Percentiles rank a stretch among this genome's conserved stretches.
These are phyloP conservation scores for Caerostris extrusa DNA, from an alignment of 1,140 invertebrate genomes.

Conservation along the genomic window DNA sequence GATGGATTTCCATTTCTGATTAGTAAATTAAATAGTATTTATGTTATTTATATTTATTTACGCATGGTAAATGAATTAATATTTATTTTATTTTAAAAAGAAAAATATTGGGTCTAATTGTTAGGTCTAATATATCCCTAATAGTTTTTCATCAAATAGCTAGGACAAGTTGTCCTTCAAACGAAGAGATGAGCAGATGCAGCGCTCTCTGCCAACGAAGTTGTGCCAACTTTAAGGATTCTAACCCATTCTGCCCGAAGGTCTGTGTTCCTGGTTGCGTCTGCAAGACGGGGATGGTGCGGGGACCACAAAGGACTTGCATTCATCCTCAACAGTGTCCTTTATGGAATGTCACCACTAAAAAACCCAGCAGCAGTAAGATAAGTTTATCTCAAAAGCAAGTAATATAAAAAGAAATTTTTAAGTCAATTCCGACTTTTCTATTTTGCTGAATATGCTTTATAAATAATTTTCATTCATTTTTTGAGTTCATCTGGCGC, in stretches of 20 bases:
- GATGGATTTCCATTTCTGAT: too few relatives aligned
- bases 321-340: neutral
- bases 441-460: too few relatives aligned
- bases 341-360: neutral
- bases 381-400: neutral
- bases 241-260: neutral
- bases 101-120: too few relatives aligned
- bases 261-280: conserved; percentile 11
- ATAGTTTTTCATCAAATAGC: neutral
- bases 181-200: conserved; percentile 1
- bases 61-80: too few relatives aligned
- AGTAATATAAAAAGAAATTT: too few relatives aligned
- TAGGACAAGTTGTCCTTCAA: neutral
- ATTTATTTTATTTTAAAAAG: too few relatives aligned
- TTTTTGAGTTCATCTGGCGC: too few relatives aligned
- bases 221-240: neutral
- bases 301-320: neutral
- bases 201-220: conserved; percentile 24
- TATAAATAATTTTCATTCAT: too few relatives aligned
- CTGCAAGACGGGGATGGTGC: conserved; percentile 14
- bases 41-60: neutral
- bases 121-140: too few relatives aligned
- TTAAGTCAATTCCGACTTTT: too few relatives aligned
- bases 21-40: too few relatives aligned
- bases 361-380: neutral